These are phyloP conservation scores for Muraenolepis orangiensis DNA, from an alignment of 2,797 vertebrate species.

Conservation along the genomic window DNA sequence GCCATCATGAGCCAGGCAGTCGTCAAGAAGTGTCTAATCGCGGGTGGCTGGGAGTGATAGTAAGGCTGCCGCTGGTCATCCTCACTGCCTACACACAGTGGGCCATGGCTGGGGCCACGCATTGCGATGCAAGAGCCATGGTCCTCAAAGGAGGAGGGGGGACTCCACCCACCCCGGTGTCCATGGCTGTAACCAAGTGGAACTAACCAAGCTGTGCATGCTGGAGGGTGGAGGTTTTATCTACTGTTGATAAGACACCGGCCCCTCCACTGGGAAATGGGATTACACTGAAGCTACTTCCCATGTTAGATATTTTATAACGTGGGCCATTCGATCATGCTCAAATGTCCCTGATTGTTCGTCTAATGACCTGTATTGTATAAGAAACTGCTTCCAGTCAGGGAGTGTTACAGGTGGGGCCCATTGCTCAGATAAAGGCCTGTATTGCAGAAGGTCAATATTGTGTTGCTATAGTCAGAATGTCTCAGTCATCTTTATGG, in stretches of 20 bases:
- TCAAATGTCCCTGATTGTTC: background rate
- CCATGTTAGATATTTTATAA: background rate
- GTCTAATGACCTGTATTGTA: background rate
- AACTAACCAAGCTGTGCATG: background rate
- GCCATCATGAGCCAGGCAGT: background rate
- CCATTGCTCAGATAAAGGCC: background rate
- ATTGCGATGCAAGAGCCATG: background rate
- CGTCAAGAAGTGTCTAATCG: background rate
- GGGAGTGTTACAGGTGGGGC: background rate
- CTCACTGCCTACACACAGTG: background rate
- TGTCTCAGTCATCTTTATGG: background rate
- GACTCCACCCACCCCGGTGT: background rate
- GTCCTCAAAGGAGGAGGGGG: background rate
- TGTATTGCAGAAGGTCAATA: background rate
- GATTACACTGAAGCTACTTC: background rate
- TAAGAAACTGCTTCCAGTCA: background rate
- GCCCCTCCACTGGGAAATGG: background rate
- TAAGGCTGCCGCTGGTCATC: background rate
- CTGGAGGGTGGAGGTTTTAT: background rate
- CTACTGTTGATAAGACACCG: background rate
- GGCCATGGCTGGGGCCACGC: background rate
- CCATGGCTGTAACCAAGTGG: background rate
- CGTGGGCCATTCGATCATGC: background rate
- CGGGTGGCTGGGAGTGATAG: background rate
- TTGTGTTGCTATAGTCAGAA: background rate